Evolutionary conservation across 2,888 invertebrate species (phyloP).

Genomic region (Julus scanicus): DNA sequence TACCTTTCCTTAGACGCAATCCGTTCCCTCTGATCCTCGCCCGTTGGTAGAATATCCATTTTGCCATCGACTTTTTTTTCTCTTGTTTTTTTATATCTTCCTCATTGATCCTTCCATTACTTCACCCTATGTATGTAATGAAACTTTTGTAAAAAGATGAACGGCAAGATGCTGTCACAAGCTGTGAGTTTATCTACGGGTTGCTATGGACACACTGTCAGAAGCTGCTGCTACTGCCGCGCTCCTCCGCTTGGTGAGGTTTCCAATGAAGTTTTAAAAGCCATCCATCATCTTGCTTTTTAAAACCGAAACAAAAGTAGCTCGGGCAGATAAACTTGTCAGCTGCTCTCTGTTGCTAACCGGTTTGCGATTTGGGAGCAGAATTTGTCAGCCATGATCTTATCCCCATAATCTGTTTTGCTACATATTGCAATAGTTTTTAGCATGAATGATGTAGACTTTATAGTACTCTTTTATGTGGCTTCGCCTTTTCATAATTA

Average conservation of each 20-base stretch:
- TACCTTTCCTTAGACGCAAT: background rate
- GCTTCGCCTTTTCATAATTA: background rate
- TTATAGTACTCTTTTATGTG: background rate
- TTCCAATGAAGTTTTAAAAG: conserved; percentile 2
- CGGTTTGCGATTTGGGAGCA: background rate
- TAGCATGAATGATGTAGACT: background rate
- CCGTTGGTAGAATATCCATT: background rate
- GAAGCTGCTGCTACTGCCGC: background rate
- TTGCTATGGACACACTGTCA: conserved; percentile 9
- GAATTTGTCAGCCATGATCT: background rate
- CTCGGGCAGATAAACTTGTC: background rate
- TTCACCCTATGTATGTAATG: background rate
- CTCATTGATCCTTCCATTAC: background rate
- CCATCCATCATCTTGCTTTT: background rate
- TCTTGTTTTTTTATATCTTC: background rate
- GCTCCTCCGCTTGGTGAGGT: background rate
- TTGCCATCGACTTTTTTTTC: background rate
- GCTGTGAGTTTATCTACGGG: background rate
- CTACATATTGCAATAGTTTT: background rate
- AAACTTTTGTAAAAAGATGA: conserved; percentile 2
- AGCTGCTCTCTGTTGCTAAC: background rate
- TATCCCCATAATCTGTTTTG: background rate
- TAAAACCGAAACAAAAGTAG: background rate
- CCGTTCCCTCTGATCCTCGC: background rate
- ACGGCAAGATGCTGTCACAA: background rate